These are phyloP conservation scores for Tetramorium simillimum DNA, from an alignment of 1,140 invertebrate species.

Conservation along the genomic window DNA sequence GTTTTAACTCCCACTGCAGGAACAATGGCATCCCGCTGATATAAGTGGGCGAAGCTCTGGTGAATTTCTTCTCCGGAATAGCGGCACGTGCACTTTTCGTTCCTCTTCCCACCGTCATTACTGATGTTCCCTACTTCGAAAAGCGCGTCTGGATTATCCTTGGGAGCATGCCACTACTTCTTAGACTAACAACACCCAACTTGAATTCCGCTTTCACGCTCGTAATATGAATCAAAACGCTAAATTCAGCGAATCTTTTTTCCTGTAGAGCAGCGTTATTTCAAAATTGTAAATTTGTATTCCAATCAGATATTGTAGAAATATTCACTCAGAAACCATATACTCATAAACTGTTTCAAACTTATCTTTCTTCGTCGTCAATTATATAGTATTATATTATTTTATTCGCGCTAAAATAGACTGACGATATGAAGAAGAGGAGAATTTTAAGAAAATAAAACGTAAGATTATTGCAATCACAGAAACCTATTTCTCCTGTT, in stretches of 20 bases:
- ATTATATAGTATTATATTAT: not conserved
- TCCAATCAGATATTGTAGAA: not conserved
- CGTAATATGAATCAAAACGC: conserved; percentile 7
- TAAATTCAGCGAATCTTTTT: not conserved
- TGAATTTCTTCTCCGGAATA: conserved; percentile 33
- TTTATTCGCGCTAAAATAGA: not conserved
- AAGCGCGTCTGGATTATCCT: conserved; percentile 46
- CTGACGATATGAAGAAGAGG: not conserved
- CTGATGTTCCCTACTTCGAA: conserved; percentile 24
- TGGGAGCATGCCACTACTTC: conserved; percentile 7
- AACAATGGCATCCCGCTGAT: conserved; percentile 38
- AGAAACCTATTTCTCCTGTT: not conserved
- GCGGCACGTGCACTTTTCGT: conserved; percentile 62
- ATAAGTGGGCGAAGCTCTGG: conserved; percentile 40
- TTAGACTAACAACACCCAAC: conserved; percentile 20
- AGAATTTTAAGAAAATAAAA: not conserved
- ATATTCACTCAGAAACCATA: not conserved
- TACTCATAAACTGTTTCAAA: not conserved
- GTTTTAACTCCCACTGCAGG: conserved; percentile 3
- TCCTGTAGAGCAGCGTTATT: not conserved
- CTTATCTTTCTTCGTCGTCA: not conserved
- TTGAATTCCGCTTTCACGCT: not conserved
- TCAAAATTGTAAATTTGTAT: not conserved
- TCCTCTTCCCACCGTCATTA: conserved; percentile 56
- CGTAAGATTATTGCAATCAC: not conserved